A percentile compares a stretch with the other conserved stretches of the same genome.
These are phyloP conservation scores for Piprites chloris DNA, from an alignment of 2,113 vertebrate genomes.

Conservation along the genomic window DNA sequence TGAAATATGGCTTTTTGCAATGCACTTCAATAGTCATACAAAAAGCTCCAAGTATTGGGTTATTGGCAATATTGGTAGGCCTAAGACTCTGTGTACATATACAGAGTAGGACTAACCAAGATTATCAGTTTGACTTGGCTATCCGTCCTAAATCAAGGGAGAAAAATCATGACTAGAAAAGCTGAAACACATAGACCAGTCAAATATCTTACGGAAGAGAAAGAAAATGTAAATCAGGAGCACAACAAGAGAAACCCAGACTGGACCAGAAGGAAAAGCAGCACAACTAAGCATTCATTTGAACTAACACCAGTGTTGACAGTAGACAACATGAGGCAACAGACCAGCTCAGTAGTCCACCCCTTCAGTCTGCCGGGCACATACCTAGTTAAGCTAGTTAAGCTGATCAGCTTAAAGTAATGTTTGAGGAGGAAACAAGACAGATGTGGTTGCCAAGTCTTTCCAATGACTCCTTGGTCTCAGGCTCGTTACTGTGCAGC, in stretches of 20 bases:
- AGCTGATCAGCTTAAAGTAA: not conserved
- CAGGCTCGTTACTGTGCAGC: not conserved
- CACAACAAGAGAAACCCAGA: not conserved
- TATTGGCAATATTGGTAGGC: not conserved
- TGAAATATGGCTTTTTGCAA: rapidly evolving
- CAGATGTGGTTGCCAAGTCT: not conserved
- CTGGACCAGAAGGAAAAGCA: not conserved
- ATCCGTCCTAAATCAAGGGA: not conserved
- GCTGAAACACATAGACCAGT: not conserved
- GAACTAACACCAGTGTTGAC: not conserved
- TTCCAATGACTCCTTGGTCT: not conserved
- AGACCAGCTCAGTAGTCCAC: not conserved
- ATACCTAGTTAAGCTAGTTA: not conserved
- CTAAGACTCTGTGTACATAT: not conserved
- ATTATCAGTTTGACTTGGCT: not conserved
- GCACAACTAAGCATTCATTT: not conserved
- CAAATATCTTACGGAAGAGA: not conserved
- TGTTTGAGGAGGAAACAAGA: not conserved
- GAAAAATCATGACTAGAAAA: not conserved
- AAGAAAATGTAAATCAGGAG: not conserved
- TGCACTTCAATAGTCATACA: not conserved
- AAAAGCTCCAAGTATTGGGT: not conserved
- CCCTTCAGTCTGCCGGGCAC: not conserved
- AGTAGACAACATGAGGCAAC: not conserved
- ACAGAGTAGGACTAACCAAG: not conserved